A percentile compares a stretch with the other conserved stretches of the same genome.
Conservation (phyloP, 2,797 vertebrate genomes). For the Pangasius larnaudii region DNA sequence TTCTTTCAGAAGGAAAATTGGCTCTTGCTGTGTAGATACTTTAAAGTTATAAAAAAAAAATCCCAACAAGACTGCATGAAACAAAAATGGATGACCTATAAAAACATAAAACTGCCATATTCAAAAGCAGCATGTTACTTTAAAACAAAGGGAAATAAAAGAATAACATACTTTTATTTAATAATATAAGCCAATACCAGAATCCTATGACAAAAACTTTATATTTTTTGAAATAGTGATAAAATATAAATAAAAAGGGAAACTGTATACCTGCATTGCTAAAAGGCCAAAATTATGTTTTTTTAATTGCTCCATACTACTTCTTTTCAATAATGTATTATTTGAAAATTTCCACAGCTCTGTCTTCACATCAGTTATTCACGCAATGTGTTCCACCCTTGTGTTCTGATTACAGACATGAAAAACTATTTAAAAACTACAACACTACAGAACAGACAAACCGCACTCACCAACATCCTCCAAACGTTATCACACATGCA, state of each 20-base stretch:
- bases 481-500: neutral
- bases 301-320: constrained; percentile 24
- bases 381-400: constrained; percentile 15
- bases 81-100: constrained; percentile 78
- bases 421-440: neutral
- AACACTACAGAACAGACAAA: constrained; percentile 1
- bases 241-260: constrained; percentile 75
- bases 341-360: constrained; percentile 39
- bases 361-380: constrained; percentile 35
- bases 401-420: constrained; percentile 19
- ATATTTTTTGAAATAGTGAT: constrained; percentile 85
- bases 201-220: constrained; percentile 80
- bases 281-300: constrained; percentile 79
- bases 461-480: neutral
- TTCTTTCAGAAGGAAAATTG: constrained; percentile 54
- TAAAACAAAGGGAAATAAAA: constrained; percentile 76
- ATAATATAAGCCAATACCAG: constrained; percentile 77
- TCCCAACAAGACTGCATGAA: constrained; percentile 79
- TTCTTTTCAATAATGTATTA: constrained; percentile 44
- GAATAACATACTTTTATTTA: constrained; percentile 84
- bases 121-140: constrained; percentile 85
- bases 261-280: constrained; percentile 82
- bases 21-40: constrained; percentile 77
- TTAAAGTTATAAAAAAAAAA: constrained; percentile 65
- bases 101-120: constrained; percentile 87